Percentiles rank a stretch among this genome's conserved stretches.
phyloP scores from a whole-genome alignment of 2,797 vertebrate species.

The Sorex maritimensis region DNA sequence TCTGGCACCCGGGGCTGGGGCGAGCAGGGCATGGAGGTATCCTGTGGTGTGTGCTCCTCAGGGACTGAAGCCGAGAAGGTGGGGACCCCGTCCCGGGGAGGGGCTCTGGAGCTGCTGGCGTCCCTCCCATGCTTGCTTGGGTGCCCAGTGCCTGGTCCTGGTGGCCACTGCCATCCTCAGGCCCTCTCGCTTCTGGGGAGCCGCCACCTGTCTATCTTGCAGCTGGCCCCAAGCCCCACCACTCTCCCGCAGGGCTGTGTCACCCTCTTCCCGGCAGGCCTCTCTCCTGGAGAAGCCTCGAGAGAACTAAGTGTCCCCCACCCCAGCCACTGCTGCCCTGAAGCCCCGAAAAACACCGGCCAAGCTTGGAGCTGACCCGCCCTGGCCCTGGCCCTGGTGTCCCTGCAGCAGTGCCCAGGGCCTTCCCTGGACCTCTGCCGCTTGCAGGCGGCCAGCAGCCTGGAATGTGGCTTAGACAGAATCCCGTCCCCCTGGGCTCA shows the following conservation, averaged over 20 bases:
- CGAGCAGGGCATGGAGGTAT: fast-evolving
- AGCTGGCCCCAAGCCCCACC: background rate
- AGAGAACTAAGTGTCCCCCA: conserved; percentile 71
- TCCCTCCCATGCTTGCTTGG: background rate
- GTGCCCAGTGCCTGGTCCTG: background rate
- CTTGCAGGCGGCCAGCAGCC: conserved; percentile 52
- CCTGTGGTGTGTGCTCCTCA: no score
- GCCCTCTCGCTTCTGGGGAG: background rate
- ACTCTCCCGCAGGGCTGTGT: no score
- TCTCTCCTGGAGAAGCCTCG: conserved; percentile 17
- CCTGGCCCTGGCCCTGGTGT: conserved; percentile 45
- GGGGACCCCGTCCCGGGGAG: no score
- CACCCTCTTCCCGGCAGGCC: background rate
- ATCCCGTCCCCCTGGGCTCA: conserved; percentile 58
- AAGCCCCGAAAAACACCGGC: conserved; percentile 73
- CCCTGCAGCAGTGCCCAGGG: conserved; percentile 3
- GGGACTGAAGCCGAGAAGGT: no score
- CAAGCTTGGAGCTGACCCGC: conserved; percentile 47
- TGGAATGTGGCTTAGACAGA: conserved; percentile 72
- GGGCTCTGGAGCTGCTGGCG: background rate
- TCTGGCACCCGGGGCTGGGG: no score
- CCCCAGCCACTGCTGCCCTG: conserved; percentile 39
- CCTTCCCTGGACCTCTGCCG: conserved; percentile 36
- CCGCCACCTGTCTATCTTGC: background rate
- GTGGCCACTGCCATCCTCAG: background rate